phyloP scores from a whole-genome alignment of 2,888 invertebrate species.

The Cancer borealis region DNA sequence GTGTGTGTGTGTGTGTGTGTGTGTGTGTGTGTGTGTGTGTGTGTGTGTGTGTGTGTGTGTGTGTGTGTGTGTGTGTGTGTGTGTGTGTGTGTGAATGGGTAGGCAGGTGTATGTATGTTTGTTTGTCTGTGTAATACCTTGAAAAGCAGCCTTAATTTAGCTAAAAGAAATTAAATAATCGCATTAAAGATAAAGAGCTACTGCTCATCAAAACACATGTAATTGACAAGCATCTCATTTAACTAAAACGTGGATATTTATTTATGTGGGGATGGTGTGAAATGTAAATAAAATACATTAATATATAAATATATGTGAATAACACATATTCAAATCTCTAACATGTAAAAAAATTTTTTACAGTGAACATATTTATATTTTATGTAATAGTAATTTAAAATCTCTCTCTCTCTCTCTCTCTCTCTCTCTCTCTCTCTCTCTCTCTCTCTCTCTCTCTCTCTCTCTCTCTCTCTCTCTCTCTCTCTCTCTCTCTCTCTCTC shows the following conservation, averaged over 20 bases:
- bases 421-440: not conserved
- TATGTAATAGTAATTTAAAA: not conserved
- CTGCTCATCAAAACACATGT: not conserved
- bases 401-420: not conserved
- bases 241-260: not conserved
- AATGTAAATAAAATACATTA: not conserved
- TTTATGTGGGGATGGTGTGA: not conserved
- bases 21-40: conserved; percentile 23
- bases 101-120: not conserved
- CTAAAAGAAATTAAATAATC: not conserved
- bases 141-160: not conserved
- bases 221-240: not conserved
- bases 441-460: not conserved
- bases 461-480: no score
- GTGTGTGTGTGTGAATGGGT: not conserved
- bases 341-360: not conserved
- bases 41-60: conserved; percentile 26
- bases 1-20: conserved; percentile 25
- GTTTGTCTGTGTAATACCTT: conserved; percentile 25
- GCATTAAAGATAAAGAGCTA: conserved; percentile 9
- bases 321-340: not conserved
- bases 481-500: no score
- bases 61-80: conserved; percentile 10
- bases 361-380: not conserved
- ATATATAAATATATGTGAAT: not conserved